Evolutionary conservation across 2,113 vertebrate species (phyloP).

Genomic region (Clarias magur): DNA sequence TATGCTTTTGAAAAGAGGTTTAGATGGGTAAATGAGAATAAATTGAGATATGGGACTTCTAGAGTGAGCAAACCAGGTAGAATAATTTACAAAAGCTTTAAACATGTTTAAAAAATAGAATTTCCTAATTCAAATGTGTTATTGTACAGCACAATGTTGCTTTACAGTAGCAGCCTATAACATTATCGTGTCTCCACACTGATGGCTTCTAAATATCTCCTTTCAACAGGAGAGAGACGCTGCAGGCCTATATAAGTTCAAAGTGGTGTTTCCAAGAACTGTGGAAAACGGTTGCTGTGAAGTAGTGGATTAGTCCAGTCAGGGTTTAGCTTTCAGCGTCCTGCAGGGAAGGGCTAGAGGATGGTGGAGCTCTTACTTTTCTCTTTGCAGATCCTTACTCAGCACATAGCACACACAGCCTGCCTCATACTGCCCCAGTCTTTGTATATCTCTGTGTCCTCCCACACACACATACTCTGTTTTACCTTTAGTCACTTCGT

Average conservation of each 20-base stretch:
- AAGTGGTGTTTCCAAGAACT: slow-evolving; percentile 47
- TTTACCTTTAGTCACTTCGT: slow-evolving; percentile 28
- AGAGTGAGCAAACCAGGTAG: neutral
- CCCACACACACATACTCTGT: neutral
- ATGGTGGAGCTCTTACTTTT: slow-evolving; percentile 36
- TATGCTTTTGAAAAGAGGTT: neutral
- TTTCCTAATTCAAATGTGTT: neutral
- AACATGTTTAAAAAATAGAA: neutral
- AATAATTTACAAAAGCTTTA: neutral
- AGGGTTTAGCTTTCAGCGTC: slow-evolving; percentile 50
- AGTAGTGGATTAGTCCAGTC: slow-evolving; percentile 25
- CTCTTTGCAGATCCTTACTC: slow-evolving; percentile 43
- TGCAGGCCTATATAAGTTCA: slow-evolving; percentile 39
- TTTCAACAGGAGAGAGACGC: slow-evolving; percentile 18
- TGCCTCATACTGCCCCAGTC: slow-evolving; percentile 11
- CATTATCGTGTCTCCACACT: neutral
- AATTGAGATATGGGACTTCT: neutral
- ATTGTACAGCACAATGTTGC: neutral
- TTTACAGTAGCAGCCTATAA: slow-evolving; percentile 35
- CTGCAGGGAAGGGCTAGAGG: slow-evolving; percentile 42
- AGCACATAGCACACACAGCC: slow-evolving; percentile 25
- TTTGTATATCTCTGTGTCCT: slow-evolving; percentile 4
- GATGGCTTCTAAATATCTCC: slow-evolving; percentile 29
- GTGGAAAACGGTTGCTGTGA: slow-evolving; percentile 39
- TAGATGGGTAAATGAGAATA: neutral